Base-by-base conservation (phyloP, 2,888 invertebrate genomes). In the Orgyia antiqua region DNA sequence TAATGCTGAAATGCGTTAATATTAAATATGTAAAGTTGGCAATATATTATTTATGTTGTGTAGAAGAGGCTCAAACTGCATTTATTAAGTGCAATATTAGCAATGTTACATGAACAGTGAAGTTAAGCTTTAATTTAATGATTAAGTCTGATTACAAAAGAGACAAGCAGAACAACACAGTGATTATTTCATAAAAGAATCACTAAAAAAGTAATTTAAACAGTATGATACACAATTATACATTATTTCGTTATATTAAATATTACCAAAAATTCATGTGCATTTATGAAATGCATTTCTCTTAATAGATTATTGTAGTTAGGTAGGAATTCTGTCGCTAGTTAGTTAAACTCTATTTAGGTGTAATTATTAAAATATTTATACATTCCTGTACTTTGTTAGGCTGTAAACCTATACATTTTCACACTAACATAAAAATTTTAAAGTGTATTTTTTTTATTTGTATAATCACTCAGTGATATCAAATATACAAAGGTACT, bases 201-300 rank as follows among this genome's bases (percentile, higher is more conserved):
- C 43, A 43, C 31, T 41, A 31, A 41, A 45, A 39, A 29, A 29
- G n/a, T 28, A 31, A 23, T 10, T 39, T 30, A 28, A 33, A 45
- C 27, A 33, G 45, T 46, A 38, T 36, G 21, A 30, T 25, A 39
- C 24, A 43, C 31, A 42, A 38, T 42, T 48, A 37, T 25, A 37
- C 45, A 36, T 39, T 51, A 40, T 45, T 40, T 32, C 31, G 15
- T 42, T 48, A 56, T 37, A 46, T 56, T 45, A 29, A 52, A 45
- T 41, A 44, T 37, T 47, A 68, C 71, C 65, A 73, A 75, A 76
- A 75, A 61, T 71, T 65, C 59, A 61, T 72, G 50, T 68, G 75
- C 74, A 69, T 77, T 78, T 76, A 54, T 55, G 45, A 75, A 79
- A 67, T 75, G 77, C 70, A 65, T 68, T 62, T 66, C 57, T 45